A percentile compares a stretch with the other conserved stretches of the same genome.
Conservation (phyloP, 2,797 vertebrate species). For the Acropternis orthonyx region DNA sequence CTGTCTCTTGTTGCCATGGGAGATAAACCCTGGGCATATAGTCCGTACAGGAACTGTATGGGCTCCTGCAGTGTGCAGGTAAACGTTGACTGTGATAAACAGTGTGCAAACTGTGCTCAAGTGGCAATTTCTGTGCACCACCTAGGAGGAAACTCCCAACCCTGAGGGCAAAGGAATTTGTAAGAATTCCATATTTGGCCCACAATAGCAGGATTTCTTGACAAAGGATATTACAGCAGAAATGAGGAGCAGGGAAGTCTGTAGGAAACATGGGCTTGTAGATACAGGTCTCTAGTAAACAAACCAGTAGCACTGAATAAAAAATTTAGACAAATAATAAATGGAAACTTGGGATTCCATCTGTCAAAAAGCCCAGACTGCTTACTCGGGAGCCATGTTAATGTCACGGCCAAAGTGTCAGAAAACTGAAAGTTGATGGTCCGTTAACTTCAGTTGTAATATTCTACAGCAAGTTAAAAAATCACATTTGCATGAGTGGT, state of each 20-base stretch:
- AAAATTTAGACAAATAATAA: neutral
- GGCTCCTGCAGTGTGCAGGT: neutral
- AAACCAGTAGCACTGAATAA: neutral
- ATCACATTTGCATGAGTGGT: neutral
- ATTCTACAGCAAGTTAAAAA: neutral
- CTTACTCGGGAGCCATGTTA: neutral
- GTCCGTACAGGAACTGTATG: neutral
- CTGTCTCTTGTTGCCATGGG: neutral
- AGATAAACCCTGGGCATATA: neutral
- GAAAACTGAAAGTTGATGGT: neutral
- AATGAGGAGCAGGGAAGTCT: neutral
- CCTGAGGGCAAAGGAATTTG: neutral
- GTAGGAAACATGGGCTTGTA: neutral
- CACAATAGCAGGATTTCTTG: neutral
- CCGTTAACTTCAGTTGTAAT: neutral
- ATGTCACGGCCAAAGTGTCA: accelerated
- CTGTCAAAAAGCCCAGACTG: neutral
- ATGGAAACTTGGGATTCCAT: neutral
- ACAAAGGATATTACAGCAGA: neutral
- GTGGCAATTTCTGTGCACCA: neutral
- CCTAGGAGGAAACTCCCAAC: neutral
- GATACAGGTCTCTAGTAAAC: neutral
- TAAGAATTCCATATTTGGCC: neutral
- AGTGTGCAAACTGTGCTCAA: neutral
- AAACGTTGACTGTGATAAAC: neutral